Evolutionary conservation across 2,888 invertebrate species (phyloP).

Genomic region (Electrophaes corylata): DNA sequence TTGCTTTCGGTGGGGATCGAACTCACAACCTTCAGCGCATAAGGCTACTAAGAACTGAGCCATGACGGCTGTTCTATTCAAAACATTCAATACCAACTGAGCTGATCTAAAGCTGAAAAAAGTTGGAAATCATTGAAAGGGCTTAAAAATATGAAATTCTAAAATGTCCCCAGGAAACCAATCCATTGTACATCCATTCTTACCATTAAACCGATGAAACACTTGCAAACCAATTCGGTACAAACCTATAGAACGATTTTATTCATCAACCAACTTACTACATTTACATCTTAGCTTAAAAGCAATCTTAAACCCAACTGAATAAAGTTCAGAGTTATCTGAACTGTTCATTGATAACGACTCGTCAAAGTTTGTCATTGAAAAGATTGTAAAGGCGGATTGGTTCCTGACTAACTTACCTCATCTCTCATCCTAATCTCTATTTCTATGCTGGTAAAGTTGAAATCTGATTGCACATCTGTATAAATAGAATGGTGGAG

Average conservation of each 20-base stretch:
- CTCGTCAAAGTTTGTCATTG: slow-evolving; percentile 44
- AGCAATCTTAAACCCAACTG: slow-evolving; percentile 11
- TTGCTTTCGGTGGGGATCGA: too few species aligned
- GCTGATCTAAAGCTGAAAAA: too few species aligned
- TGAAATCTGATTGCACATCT: neutral
- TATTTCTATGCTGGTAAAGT: slow-evolving; percentile 20
- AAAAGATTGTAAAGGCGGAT: slow-evolving; percentile 47
- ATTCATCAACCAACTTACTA: slow-evolving; percentile 45
- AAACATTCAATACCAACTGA: too few species aligned
- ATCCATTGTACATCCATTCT: slow-evolving; percentile 47
- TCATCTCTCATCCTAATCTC: slow-evolving; percentile 2
- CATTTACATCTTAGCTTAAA: neutral
- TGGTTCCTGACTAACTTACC: slow-evolving; percentile 36
- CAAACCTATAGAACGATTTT: slow-evolving; percentile 49
- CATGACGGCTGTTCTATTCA: too few species aligned
- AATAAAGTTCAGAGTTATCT: slow-evolving; percentile 37
- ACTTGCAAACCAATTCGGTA: slow-evolving; percentile 55
- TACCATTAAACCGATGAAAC: slow-evolving; percentile 50
- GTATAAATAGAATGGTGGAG: slow-evolving; percentile 23
- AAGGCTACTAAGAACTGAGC: too few species aligned
- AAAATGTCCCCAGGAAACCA: slow-evolving; percentile 36
- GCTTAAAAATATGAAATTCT: slow-evolving; percentile 22
- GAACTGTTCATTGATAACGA: slow-evolving; percentile 1
- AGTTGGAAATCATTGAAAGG: neutral
- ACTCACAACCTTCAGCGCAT: too few species aligned